phyloP scores from a whole-genome alignment of 1,140 invertebrate species.

The Cherax destructor region DNA sequence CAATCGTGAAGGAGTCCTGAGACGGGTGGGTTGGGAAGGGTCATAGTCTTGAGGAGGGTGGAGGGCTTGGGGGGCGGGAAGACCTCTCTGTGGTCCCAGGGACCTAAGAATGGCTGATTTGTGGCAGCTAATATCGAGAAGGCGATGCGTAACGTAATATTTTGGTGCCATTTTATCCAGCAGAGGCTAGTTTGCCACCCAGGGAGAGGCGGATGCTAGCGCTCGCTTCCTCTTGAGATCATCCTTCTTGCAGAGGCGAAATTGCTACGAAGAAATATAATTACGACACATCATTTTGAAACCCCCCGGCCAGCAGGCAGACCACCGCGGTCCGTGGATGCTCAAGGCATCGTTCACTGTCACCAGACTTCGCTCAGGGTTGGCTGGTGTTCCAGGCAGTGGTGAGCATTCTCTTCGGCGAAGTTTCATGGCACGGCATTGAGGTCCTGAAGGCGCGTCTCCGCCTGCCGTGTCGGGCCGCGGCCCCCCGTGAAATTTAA shows the following conservation, averaged over 20 bases:
- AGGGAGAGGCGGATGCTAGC: slow-evolving; percentile 45
- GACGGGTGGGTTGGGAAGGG: not conserved
- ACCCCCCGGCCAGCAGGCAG: slow-evolving; percentile 45
- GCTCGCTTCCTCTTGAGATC: slow-evolving; percentile 37
- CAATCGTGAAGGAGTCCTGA: too few species aligned
- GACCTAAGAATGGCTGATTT: slow-evolving; percentile 30
- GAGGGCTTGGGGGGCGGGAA: not conserved
- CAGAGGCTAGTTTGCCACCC: slow-evolving; percentile 43
- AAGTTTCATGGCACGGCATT: not conserved
- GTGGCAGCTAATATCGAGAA: slow-evolving; percentile 52
- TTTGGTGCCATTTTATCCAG: slow-evolving; percentile 66
- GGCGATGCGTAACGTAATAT: slow-evolving; percentile 63
- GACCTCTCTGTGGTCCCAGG: too few species aligned
- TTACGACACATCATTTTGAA: slow-evolving; percentile 68
- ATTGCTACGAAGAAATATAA: slow-evolving; percentile 64
- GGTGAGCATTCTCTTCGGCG: not conserved
- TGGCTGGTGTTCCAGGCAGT: too few species aligned
- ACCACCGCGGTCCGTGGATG: slow-evolving; percentile 54
- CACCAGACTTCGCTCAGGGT: slow-evolving; percentile 33
- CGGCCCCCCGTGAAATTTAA: slow-evolving; percentile 63
- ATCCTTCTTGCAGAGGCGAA: slow-evolving; percentile 5
- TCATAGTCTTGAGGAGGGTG: not conserved
- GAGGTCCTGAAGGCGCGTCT: not conserved
- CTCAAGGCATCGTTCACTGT: slow-evolving; percentile 14
- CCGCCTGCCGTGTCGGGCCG: slow-evolving; percentile 48